Evolutionary conservation across 2,797 vertebrate genomes (phyloP).

Genomic region (Sebastolobus altivelis): DNA sequence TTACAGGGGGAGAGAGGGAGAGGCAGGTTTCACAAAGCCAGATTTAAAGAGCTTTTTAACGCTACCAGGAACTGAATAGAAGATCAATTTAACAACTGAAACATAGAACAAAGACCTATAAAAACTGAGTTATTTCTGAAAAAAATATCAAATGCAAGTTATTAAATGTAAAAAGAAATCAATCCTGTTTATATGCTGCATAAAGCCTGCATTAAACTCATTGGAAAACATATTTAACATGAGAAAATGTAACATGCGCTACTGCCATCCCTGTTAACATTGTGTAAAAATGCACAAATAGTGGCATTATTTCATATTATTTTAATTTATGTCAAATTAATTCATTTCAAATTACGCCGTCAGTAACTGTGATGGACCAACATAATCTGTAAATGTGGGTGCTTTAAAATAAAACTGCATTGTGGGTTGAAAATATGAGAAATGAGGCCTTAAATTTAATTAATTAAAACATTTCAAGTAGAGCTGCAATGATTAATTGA

Average conservation of each 20-base stretch:
- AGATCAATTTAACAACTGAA: slow-evolving; percentile 35
- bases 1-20: slow-evolving; percentile 35
- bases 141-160: not conserved
- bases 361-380: not conserved
- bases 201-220: not conserved
- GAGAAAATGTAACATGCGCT: not conserved
- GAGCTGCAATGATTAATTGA: too few species aligned
- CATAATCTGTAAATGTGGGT: not conserved
- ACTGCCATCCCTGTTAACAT: not conserved
- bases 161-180: slow-evolving; percentile 12
- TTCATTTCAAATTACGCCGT: not conserved
- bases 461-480: not conserved
- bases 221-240: not conserved
- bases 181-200: not conserved
- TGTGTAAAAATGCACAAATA: not conserved
- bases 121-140: slow-evolving; percentile 1
- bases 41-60: slow-evolving; percentile 49
- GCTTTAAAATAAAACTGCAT: not conserved
- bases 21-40: slow-evolving; percentile 29
- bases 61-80: slow-evolving; percentile 28
- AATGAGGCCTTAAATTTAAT: not conserved
- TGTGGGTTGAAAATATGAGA: not conserved
- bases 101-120: slow-evolving; percentile 4
- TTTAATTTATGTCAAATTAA: not conserved
- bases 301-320: not conserved